phyloP scores from a whole-genome alignment of 2,888 invertebrate species.

The Apamea monoglypha region DNA sequence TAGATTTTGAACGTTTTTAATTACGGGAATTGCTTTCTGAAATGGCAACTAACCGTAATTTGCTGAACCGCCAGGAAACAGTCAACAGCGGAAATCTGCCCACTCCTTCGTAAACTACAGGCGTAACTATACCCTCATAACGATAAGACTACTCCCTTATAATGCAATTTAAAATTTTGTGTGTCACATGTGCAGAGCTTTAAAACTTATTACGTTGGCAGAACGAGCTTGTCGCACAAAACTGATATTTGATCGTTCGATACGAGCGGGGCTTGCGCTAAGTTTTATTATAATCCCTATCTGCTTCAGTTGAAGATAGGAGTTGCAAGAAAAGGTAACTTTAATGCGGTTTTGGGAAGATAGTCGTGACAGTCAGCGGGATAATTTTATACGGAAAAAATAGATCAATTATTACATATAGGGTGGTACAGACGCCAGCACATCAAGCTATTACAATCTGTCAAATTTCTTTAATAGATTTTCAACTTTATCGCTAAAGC shows the following conservation, averaged over 20 bases:
- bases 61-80: neutral
- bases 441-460: no score
- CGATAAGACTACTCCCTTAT: constrained; percentile 8
- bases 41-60: neutral
- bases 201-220: constrained; percentile 47
- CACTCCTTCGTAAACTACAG: neutral
- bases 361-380: neutral
- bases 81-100: neutral
- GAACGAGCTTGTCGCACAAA: constrained; percentile 35
- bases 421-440: no score
- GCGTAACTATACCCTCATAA: neutral
- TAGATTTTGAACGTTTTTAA: no score
- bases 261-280: constrained; percentile 15
- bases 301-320: constrained; percentile 1
- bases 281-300: constrained; percentile 28
- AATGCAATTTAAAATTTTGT: constrained; percentile 54
- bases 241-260: constrained; percentile 53
- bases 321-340: neutral
- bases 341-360: neutral
- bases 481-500: no score
- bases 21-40: no score
- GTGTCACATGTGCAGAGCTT: constrained; percentile 48
- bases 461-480: no score
- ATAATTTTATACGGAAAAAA: no score
- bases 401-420: no score